Evolutionary conservation across 2,797 vertebrate species (phyloP), one percentile per base, ranked within the genome.

Genomic region (Peromyscus aztecus): DNA sequence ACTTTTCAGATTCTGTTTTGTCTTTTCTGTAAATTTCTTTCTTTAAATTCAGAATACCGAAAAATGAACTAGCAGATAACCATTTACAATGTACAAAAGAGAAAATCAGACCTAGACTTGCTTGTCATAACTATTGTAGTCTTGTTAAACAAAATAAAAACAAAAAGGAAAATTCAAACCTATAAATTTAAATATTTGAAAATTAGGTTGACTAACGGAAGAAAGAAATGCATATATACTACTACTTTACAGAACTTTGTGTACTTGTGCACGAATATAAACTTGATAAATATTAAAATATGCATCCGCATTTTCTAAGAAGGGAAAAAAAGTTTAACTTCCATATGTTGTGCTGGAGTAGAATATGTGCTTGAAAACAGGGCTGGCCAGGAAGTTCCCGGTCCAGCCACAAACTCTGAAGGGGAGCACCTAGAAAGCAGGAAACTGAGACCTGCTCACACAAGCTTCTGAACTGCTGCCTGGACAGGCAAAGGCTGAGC

Each of bases 401-500:
- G 34, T 87, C 34, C 65, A 71, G 46, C 34, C 31, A 31, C 34
- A 88, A 37, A 10, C 1, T 29, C 4, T 34, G 0, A 40, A 0
- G 16, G 27, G 73, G 40, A 82, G 7, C 3, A 4, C 24, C 10
- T 2, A 14, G 8, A 0, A 11, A 61, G 59, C 59, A 3, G 0
- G n/a, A n/a, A 52, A 34, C 65, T n/a, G 17, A 16, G 19, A 73
- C 5, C 3, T 3, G 0, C 13, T 16, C 16, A 0, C 69, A 27
- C 43, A 61, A 40, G 57, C 19, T 16, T 4, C 0, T 23, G 1
- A 24, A 90, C n/a, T n/a, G 90, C 2, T 24, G 40, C 71, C 7
- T 0, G 1, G 59, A 69, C 3, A 11, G 63, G 6, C 7, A 14
- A 91, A 85, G 3, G 29, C 0, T 0, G 7, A 6, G 0, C 21